Percentiles rank a stretch among this genome's conserved stretches.
Conservation (phyloP, 2,888 invertebrate genomes). For the Hypolimnas misippus region DNA sequence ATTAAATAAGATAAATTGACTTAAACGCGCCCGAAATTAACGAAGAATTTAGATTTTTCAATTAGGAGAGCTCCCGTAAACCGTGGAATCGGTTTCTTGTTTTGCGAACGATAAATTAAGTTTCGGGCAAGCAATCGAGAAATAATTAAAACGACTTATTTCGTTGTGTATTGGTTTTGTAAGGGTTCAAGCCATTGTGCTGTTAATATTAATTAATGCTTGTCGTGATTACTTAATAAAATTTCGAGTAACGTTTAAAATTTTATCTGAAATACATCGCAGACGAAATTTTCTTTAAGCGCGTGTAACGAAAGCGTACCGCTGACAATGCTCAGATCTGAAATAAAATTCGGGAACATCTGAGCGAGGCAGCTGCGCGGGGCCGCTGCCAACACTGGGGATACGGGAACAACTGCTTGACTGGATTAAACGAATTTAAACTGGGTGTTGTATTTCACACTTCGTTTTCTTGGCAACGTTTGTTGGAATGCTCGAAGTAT, state of each 20-base stretch:
- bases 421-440: constrained; percentile 28
- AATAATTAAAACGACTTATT: constrained; percentile 47
- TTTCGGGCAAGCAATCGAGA: constrained; percentile 48
- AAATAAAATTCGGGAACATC: constrained; percentile 38
- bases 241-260: constrained; percentile 18
- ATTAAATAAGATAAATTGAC: constrained; percentile 82
- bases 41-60: constrained; percentile 55
- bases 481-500: constrained; percentile 2
- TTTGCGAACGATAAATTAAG: constrained; percentile 49
- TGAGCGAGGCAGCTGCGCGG: constrained; percentile 24
- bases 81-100: constrained; percentile 49
- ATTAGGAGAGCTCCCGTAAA: constrained; percentile 48
- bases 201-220: not conserved
- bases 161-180: constrained; percentile 28
- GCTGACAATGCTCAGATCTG: constrained; percentile 29
- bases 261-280: constrained; percentile 19
- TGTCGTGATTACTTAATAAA: not conserved
- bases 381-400: constrained; percentile 26
- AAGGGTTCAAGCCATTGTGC: not conserved
- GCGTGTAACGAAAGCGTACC: constrained; percentile 27
- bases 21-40: constrained; percentile 59
- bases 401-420: constrained; percentile 23
- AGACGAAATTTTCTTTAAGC: constrained; percentile 28
- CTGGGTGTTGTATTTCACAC: constrained; percentile 18
- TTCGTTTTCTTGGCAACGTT: constrained; percentile 18